These are phyloP conservation scores for Brachymystax lenok DNA, from an alignment of 2,797 vertebrate species.

Conservation along the genomic window DNA sequence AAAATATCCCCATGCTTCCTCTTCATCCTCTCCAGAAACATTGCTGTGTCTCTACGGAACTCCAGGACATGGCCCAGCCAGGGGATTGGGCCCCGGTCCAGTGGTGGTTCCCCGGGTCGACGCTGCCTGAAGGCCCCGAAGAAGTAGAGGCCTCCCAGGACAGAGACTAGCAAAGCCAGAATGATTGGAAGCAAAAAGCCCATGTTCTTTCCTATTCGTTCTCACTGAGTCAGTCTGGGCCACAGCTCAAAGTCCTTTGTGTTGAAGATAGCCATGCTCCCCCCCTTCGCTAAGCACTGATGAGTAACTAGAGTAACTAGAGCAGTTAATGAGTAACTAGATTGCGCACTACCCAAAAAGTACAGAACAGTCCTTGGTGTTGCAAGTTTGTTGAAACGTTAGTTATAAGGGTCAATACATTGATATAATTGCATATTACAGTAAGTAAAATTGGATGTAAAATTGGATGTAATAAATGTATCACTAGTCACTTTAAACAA, in stretches of 20 bases:
- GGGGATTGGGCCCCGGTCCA: constrained; percentile 86
- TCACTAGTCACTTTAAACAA: no score
- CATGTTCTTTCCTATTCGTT: constrained; percentile 64
- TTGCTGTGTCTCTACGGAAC: constrained; percentile 73
- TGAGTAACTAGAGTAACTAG: no score
- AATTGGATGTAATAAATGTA: no score
- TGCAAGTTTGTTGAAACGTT: no score
- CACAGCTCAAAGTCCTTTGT: neutral
- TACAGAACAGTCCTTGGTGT: no score
- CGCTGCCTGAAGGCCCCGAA: constrained; percentile 73
- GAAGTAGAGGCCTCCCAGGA: constrained; percentile 74
- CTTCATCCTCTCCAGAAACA: constrained; percentile 83
- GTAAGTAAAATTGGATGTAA: no score
- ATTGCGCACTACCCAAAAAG: no score
- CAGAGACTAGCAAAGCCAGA: constrained; percentile 51
- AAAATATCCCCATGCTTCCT: constrained; percentile 87
- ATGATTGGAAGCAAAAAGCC: constrained; percentile 66
- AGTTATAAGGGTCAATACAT: no score
- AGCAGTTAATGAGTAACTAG: no score
- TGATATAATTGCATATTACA: no score
- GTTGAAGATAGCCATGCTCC: no score
- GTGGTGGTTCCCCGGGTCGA: constrained; percentile 79
- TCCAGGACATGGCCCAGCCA: constrained; percentile 86
- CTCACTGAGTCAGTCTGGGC: neutral
- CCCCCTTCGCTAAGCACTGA: neutral